phyloP scores from a whole-genome alignment of 2,113 vertebrate species.

The Zeus faber region DNA sequence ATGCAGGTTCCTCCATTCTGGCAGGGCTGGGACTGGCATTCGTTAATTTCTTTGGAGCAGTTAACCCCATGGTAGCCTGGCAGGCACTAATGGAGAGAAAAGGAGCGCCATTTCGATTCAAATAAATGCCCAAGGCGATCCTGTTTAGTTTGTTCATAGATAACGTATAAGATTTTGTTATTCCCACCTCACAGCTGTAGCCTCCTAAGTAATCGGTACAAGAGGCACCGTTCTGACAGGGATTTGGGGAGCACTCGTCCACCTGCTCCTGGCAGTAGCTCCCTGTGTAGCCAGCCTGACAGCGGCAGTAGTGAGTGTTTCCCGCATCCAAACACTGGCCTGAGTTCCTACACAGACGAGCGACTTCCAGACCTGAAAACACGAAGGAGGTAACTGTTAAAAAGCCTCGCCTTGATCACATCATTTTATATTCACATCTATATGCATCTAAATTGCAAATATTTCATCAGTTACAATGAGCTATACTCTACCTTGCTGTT shows the following conservation, averaged over 20 bases:
- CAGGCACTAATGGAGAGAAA: conserved; percentile 43
- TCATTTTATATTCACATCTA: neutral
- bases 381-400: neutral
- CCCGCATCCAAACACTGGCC: conserved; percentile 88
- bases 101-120: neutral
- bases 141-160: no score
- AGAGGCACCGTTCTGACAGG: conserved; percentile 93
- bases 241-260: conserved; percentile 92
- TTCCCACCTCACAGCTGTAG: conserved; percentile 88
- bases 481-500: conserved; percentile 83
- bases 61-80: conserved; percentile 92
- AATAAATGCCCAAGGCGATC: neutral
- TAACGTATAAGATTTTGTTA: no score
- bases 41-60: conserved; percentile 94
- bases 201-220: conserved; percentile 96
- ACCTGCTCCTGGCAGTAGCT: conserved; percentile 98
- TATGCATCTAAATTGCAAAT: neutral
- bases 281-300: conserved; percentile 92
- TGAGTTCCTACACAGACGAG: conserved; percentile 86
- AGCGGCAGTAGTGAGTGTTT: conserved; percentile 93
- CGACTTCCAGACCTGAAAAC: conserved; percentile 79
- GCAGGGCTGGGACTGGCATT: conserved; percentile 94
- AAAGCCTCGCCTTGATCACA: neutral
- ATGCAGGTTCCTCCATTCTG: conserved; percentile 96
- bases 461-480: no score